Percentiles rank a stretch among this genome's conserved stretches.
Evolutionary conservation across 2,888 invertebrate genomes (phyloP).

Genomic region (Tenthredo mesomela): DNA sequence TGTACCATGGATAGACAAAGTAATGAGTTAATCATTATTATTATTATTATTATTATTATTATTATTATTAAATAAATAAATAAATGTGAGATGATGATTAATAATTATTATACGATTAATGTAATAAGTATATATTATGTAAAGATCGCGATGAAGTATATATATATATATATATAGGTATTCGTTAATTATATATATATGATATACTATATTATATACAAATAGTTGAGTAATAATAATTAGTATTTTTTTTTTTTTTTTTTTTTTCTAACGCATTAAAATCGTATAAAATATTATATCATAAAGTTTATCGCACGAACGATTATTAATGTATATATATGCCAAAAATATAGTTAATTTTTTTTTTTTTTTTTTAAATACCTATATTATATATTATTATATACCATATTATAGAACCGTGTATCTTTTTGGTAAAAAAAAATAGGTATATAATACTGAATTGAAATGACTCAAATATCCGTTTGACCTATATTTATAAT

Average conservation of each 20-base stretch:
- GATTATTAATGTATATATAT: background rate
- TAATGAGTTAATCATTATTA: constrained; percentile 81
- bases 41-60: no score
- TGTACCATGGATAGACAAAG: constrained; percentile 94
- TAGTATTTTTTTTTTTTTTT: no score
- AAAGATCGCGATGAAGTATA: no score
- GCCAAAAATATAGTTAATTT: constrained; percentile 43
- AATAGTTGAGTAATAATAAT: no score
- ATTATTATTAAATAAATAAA: background rate
- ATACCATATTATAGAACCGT: background rate
- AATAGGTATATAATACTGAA: background rate
- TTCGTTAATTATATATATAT: no score
- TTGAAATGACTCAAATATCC: background rate
- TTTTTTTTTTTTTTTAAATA: no score
- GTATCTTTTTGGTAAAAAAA: background rate
- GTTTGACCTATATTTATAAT: background rate
- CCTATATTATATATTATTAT: no score
- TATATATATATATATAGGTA: no score
- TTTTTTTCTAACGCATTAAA: background rate
- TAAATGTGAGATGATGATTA: background rate
- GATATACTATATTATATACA: no score
- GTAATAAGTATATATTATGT: no score
- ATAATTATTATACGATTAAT: background rate
- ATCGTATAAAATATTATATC: constrained; percentile 4
- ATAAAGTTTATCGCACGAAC: background rate